A percentile compares a stretch with the other conserved stretches of the same genome.
Conservation (phyloP, 2,888 invertebrate genomes). For the Hyalella azteca region DNA sequence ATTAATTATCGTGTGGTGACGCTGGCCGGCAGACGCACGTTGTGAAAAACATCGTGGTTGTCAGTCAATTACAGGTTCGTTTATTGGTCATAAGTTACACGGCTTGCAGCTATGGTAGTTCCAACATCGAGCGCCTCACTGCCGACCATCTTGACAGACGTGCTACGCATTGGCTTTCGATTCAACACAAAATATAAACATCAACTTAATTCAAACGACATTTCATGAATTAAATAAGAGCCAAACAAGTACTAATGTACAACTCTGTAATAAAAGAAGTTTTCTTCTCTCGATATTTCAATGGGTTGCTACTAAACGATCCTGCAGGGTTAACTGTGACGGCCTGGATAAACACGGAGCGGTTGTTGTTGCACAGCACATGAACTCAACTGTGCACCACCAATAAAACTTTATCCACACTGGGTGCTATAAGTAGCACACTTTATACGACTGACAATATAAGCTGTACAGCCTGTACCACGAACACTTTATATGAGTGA, state of each 20-base stretch:
- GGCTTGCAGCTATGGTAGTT: background rate
- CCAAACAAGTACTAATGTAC: no score
- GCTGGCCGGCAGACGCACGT: background rate
- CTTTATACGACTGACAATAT: background rate
- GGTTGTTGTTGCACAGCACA: background rate
- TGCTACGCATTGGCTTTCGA: background rate
- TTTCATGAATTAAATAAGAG: no score
- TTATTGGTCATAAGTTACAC: background rate
- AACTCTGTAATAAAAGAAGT: no score
- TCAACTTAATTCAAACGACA: no score
- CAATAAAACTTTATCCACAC: background rate
- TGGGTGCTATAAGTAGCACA: background rate
- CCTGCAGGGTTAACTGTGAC: no score
- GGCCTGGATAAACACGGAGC: no score
- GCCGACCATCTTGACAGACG: background rate
- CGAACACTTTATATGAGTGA: background rate
- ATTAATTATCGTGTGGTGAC: background rate
- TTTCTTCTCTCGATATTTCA: no score
- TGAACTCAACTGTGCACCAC: background rate
- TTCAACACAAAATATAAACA: background rate
- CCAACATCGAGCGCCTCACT: background rate
- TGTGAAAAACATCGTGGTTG: background rate
- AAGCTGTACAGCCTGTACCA: background rate
- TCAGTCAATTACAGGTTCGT: background rate
- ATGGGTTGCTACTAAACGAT: no score